These are phyloP conservation scores for Drosophila ficusphila DNA, from an alignment of 1,140 invertebrate species.

Conservation along the genomic window DNA sequence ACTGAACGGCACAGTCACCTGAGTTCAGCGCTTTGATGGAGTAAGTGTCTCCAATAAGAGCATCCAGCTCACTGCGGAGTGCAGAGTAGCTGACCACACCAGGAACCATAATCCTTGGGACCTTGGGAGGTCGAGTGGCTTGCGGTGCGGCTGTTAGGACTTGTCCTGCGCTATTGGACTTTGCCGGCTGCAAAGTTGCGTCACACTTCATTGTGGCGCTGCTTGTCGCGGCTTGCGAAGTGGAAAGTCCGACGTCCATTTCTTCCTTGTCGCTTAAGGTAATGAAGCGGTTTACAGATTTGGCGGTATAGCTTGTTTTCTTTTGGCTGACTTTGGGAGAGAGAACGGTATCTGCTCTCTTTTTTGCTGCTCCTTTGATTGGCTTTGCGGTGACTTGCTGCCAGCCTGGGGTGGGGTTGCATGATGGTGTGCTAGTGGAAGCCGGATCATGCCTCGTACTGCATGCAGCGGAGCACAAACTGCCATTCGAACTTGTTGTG, in stretches of 20 bases:
- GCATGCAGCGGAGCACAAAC: background rate
- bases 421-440: too few relatives aligned
- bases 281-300: background rate
- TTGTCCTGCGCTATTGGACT: background rate
- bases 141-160: background rate
- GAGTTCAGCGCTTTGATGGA: background rate
- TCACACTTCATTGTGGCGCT: background rate
- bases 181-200: background rate
- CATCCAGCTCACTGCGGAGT: background rate
- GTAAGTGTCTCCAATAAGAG: background rate
- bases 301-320: background rate
- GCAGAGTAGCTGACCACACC: slow-evolving; percentile 2
- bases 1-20: background rate
- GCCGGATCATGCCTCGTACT: background rate
- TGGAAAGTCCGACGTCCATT: slow-evolving; percentile 1
- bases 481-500: background rate
- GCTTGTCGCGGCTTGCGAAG: background rate
- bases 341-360: background rate
- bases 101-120: slow-evolving; percentile 4
- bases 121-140: background rate
- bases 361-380: background rate
- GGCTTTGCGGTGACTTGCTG: background rate
- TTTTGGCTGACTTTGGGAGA: too few relatives aligned
- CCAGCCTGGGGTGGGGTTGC: background rate
- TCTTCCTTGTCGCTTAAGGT: background rate